Base-by-base conservation (phyloP, 2,888 invertebrate genomes). In the Papilio gigon region DNA sequence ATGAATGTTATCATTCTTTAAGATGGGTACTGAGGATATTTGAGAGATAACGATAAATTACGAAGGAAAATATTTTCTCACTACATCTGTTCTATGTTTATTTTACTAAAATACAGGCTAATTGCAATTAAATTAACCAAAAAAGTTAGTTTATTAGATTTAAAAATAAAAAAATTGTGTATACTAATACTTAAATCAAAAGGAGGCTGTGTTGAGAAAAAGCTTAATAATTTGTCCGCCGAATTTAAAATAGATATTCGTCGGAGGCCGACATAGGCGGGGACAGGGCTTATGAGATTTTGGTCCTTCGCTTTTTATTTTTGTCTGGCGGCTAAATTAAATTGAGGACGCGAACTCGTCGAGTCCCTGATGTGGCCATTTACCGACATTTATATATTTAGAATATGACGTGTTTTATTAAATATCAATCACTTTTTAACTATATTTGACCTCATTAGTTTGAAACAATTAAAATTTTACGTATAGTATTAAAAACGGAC, bases 281-380 rank as follows among this genome's bases (percentile, higher is more conserved):
- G 79, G 87, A 87, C 86, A 87, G 73, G 77, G 77, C 81, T 84
- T 87, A 87, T 84, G 85, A 84, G 76, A n/a, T 82, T 83, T 80
- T 75, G 81, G 73, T 76, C 74, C 72, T 73, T 72, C 67, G 71
- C 71, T 76, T 78, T 79, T 84, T 82, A 88, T 87, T 89, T 86
- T 83, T 81, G 89, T 88, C 88, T 88, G 88, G 83, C 75, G 83
- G 79, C 84, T 78, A 87, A 89, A 89, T 89, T 88, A 87, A 88
- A 88, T 84, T 85, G 86, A 85, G 83, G 79, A 75, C 78, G 79
- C 76, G 68, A 66, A 61, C 66, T 63, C 70, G 70, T 70, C 68
- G 65, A 71, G 70, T 67, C 72, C 65, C 65, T 70, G 37, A 69
- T 64, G 64, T 65, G 63, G 50, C 62, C 63, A 66, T 56, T 47